These are phyloP conservation scores for Dendrolimus pini DNA, from an alignment of 2,888 invertebrate genomes.

Conservation along the genomic window DNA sequence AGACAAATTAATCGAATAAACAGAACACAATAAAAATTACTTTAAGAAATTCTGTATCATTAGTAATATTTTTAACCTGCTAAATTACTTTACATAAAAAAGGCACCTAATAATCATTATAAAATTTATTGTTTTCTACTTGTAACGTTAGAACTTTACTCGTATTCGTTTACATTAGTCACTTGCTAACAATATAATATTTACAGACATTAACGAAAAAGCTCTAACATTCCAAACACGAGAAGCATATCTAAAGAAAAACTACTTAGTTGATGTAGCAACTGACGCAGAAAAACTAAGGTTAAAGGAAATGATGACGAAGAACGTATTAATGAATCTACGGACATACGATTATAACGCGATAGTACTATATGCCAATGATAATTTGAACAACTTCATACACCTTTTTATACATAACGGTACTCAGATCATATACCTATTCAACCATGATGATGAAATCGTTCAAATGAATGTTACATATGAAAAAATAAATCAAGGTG, in stretches of 20 bases:
- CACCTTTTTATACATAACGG: constrained; percentile 90
- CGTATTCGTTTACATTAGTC: too few species aligned
- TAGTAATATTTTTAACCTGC: too few species aligned
- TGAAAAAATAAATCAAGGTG: constrained; percentile 85
- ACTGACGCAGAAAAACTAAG: constrained; percentile 79
- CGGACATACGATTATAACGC: constrained; percentile 90
- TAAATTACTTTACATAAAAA: too few species aligned
- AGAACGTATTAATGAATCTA: constrained; percentile 91
- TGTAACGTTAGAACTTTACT: too few species aligned
- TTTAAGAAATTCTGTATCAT: too few species aligned
- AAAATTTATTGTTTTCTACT: too few species aligned
- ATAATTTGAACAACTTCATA: constrained; percentile 94
- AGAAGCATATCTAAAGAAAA: constrained; percentile 87
- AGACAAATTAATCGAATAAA: too few species aligned
- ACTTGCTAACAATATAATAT: not conserved
- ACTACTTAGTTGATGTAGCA: constrained; percentile 82
- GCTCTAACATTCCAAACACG: constrained; percentile 91
- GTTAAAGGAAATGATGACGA: constrained; percentile 84
- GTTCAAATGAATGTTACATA: constrained; percentile 86
- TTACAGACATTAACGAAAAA: constrained; percentile 91
- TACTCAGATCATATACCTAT: constrained; percentile 87
- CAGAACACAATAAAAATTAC: too few species aligned
- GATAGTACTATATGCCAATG: constrained; percentile 92
- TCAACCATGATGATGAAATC: constrained; percentile 88
- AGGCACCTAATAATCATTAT: too few species aligned